Conservation (phyloP, 1,140 invertebrate genomes). For the Drosophila littoralis region DNA sequence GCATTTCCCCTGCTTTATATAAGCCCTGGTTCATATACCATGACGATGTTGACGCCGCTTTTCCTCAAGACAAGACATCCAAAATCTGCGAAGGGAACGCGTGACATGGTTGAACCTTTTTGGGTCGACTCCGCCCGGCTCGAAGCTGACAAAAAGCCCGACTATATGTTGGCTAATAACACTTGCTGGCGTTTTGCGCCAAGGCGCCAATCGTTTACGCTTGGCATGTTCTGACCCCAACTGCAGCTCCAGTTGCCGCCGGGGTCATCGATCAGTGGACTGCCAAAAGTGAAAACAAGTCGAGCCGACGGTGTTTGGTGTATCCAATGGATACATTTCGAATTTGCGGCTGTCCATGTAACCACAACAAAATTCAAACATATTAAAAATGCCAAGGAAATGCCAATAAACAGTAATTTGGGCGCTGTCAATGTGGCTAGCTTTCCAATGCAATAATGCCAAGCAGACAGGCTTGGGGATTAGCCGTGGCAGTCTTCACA, state of each 20-base stretch:
- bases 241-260: background rate
- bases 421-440: conserved; percentile 37
- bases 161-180: conserved; percentile 3
- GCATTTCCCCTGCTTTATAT: conserved; percentile 67
- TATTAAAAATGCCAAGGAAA: conserved; percentile 52
- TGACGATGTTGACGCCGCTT: conserved; percentile 42
- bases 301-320: conserved; percentile 2
- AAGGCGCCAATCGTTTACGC: conserved; percentile 39
- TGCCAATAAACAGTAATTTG: conserved; percentile 68
- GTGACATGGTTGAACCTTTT: conserved; percentile 32
- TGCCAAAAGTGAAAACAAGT: conserved; percentile 51
- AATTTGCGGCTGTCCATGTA: conserved; percentile 49
- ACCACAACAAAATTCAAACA: conserved; percentile 48
- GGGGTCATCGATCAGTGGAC: conserved; percentile 18
- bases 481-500: conserved; percentile 14
- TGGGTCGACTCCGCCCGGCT: conserved; percentile 3
- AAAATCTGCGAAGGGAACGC: conserved; percentile 23
- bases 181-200: conserved; percentile 1
- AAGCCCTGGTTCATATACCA: conserved; percentile 29
- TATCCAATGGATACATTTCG: conserved; percentile 36
- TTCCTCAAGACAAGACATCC: conserved; percentile 18
- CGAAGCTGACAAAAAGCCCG: background rate
- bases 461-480: conserved; percentile 32
- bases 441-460: conserved; percentile 36
- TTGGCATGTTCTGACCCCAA: conserved; percentile 47